Percentiles rank a stretch among this genome's conserved stretches.
These are phyloP conservation scores for Stegana nigrithorax DNA, from an alignment of 2,888 invertebrate species.

Conservation along the genomic window DNA sequence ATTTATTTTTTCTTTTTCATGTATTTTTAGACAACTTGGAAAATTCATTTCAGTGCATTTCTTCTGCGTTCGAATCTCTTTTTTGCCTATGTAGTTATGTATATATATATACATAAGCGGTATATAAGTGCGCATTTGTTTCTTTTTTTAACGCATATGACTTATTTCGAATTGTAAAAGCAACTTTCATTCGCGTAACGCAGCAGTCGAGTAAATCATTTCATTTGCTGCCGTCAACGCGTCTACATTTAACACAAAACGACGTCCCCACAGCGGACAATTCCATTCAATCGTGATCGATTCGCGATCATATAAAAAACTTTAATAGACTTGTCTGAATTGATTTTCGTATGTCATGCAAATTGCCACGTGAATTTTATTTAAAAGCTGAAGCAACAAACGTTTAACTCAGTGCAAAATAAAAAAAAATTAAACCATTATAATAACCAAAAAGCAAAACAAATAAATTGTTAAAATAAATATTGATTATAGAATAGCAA, in stretches of 20 bases:
- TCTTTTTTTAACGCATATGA: neutral
- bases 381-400: too few species aligned
- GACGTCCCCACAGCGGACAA: too few species aligned
- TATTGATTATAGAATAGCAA: too few species aligned
- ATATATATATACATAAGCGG: neutral
- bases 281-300: neutral
- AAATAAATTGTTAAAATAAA: too few species aligned
- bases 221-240: conserved; percentile 15
- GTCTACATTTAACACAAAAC: neutral
- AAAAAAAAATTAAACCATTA: neutral
- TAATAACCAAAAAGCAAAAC: too few species aligned
- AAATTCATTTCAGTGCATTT: neutral
- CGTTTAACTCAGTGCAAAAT: too few species aligned
- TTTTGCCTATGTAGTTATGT: neutral
- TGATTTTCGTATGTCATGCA: neutral
- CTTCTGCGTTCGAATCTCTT: neutral
- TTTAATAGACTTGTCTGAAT: neutral
- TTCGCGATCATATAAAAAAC: neutral
- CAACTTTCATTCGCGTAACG: conserved; percentile 3
- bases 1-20: neutral
- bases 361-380: neutral
- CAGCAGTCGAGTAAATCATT: too few species aligned
- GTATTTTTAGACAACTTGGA: neutral
- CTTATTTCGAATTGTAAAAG: neutral
- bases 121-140: neutral